A percentile compares a stretch with the other conserved stretches of the same genome.
Evolutionary conservation across 2,888 invertebrate genomes (phyloP).

Genomic region (Apamea monoglypha): DNA sequence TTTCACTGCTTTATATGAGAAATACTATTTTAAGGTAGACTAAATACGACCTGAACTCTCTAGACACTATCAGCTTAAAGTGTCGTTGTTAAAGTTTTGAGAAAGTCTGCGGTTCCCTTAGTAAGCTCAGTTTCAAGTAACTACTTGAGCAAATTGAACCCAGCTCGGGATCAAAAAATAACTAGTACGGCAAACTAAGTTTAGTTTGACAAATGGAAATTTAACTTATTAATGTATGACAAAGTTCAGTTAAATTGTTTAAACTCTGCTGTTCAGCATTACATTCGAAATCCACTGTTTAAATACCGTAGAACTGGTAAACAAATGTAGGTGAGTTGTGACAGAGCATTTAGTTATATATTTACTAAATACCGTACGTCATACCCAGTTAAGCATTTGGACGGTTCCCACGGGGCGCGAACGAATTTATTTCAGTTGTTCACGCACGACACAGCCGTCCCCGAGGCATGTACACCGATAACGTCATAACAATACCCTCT

Average conservation of each 20-base stretch:
- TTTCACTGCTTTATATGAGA: conserved; percentile 1
- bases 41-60: conserved; percentile 28
- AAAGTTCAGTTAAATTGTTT: conserved; percentile 19
- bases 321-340: conserved; percentile 34
- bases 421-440: conserved; percentile 56
- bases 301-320: conserved; percentile 20
- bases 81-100: conserved; percentile 43
- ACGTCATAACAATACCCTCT: conserved; percentile 48
- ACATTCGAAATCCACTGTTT: conserved; percentile 10
- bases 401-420: conserved; percentile 47
- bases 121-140: conserved; percentile 39
- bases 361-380: conserved; percentile 47
- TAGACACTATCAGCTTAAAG: conserved; percentile 31
- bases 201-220: conserved; percentile 25
- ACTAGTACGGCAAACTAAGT: conserved; percentile 19
- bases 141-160: conserved; percentile 34
- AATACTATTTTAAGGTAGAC: conserved; percentile 25
- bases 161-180: conserved; percentile 23
- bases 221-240: conserved; percentile 17
- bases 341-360: conserved; percentile 33
- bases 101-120: conserved; percentile 37
- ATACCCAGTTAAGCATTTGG: conserved; percentile 49
- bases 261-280: background rate
- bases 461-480: conserved; percentile 38
- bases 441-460: conserved; percentile 43